Percentiles rank a stretch among this genome's conserved stretches.
Evolutionary conservation across 2,888 invertebrate species (phyloP).

Genomic region (Tenodera sinensis): DNA sequence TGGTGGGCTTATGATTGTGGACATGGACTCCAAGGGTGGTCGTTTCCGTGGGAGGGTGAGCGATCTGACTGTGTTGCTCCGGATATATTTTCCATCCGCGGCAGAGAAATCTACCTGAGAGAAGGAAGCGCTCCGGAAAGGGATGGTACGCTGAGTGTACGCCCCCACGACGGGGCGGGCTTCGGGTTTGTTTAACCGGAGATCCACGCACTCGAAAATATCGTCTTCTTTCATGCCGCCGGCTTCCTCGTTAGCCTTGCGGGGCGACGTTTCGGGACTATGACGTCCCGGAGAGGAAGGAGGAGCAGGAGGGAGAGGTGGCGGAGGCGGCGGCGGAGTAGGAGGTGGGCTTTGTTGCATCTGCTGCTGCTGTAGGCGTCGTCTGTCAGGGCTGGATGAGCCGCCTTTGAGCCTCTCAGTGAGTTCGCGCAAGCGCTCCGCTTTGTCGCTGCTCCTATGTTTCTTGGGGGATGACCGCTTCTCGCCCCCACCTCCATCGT

Average conservation of each 20-base stretch:
- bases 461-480: conserved; percentile 43
- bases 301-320: background rate
- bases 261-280: background rate
- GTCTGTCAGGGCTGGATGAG: conserved; percentile 9
- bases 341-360: conserved; percentile 44
- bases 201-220: conserved; percentile 46
- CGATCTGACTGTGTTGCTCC: conserved; percentile 29
- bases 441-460: conserved; percentile 54
- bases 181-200: conserved; percentile 56
- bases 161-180: conserved; percentile 59
- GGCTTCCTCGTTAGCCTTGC: background rate
- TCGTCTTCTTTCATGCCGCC: conserved; percentile 29
- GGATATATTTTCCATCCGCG: conserved; percentile 56
- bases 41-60: conserved; percentile 37
- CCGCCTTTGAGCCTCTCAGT: conserved; percentile 70
- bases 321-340: conserved; percentile 35
- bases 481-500: conserved; percentile 26
- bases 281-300: background rate
- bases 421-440: conserved; percentile 69
- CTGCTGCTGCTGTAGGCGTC: conserved; percentile 36
- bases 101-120: conserved; percentile 77
- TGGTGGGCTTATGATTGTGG: conserved; percentile 2
- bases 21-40: conserved; percentile 1
- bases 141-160: conserved; percentile 63
- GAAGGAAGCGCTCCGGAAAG: conserved; percentile 81